These are phyloP conservation scores for Aplocera efformata DNA, from an alignment of 2,888 invertebrate genomes.

Conservation along the genomic window DNA sequence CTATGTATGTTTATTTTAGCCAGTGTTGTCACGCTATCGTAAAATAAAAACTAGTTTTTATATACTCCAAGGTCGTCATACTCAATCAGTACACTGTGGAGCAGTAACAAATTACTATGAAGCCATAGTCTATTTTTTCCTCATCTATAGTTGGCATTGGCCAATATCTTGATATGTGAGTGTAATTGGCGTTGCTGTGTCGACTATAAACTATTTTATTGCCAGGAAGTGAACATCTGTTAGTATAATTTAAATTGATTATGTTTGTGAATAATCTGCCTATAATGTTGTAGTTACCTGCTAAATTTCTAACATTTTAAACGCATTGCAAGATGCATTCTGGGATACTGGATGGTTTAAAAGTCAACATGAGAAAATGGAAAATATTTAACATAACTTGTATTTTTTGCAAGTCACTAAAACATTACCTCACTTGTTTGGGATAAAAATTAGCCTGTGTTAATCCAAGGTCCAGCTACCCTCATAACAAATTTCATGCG, in stretches of 20 bases:
- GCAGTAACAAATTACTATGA: constrained; percentile 33
- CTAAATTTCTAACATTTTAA: too few relatives aligned
- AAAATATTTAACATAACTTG: too few relatives aligned
- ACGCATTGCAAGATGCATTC: too few relatives aligned
- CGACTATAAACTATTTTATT: constrained; percentile 11
- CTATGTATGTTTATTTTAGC: constrained; percentile 23
- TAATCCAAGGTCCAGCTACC: too few relatives aligned
- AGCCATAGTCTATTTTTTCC: constrained; percentile 49
- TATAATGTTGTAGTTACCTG: not conserved
- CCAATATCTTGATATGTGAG: constrained; percentile 38
- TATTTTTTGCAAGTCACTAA: too few relatives aligned
- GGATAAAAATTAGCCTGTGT: too few relatives aligned
- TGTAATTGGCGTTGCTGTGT: constrained; percentile 26
- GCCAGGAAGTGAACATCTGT: constrained; percentile 15
- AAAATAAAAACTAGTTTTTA: constrained; percentile 26
- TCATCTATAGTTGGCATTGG: constrained; percentile 41
- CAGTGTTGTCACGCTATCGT: constrained; percentile 26
- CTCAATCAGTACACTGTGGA: constrained; percentile 11
- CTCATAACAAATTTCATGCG: too few relatives aligned
- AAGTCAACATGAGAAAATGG: too few relatives aligned
- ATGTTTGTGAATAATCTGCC: constrained; percentile 2
- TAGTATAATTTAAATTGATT: constrained; percentile 7
- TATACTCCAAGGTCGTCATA: constrained; percentile 24
- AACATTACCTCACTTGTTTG: too few relatives aligned
- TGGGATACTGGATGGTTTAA: too few relatives aligned